Evolutionary conservation across 2,888 invertebrate genomes (phyloP).

Genomic region (Chloroclysta siterata): DNA sequence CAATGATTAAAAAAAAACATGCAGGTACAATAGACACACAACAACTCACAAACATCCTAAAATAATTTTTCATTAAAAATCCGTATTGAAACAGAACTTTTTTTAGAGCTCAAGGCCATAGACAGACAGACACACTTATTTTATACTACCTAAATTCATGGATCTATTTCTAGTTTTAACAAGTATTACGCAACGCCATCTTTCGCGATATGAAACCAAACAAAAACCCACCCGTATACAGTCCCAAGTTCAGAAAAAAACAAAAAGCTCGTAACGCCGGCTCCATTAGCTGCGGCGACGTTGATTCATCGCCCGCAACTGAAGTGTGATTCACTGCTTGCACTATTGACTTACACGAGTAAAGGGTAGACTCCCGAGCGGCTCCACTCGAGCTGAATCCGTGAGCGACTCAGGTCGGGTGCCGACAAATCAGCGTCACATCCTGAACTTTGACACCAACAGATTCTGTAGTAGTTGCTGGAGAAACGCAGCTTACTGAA

Average conservation of each 20-base stretch:
- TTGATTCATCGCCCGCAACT: conserved; percentile 33
- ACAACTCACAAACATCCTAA: too few species aligned
- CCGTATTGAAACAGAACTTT: too few species aligned
- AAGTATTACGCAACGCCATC: too few species aligned
- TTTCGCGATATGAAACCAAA: neutral
- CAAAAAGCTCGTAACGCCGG: conserved; percentile 16
- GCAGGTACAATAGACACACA: too few species aligned
- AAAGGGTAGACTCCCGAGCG: conserved; percentile 30
- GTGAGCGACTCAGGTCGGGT: conserved; percentile 47
- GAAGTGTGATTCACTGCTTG: conserved; percentile 35
- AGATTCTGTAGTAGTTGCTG: conserved; percentile 15
- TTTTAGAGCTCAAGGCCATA: too few species aligned
- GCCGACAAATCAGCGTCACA: conserved; percentile 59
- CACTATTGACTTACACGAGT: conserved; percentile 36
- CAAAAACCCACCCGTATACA: neutral
- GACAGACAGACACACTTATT: too few species aligned
- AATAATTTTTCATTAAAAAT: too few species aligned
- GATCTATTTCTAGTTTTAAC: too few species aligned
- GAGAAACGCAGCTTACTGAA: neutral
- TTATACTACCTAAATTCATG: too few species aligned
- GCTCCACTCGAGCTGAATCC: conserved; percentile 40
- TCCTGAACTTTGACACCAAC: conserved; percentile 47
- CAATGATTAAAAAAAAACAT: too few species aligned
- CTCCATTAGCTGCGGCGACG: conserved; percentile 24
- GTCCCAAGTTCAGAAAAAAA: conserved; percentile 11